These are phyloP conservation scores for Styela plicata DNA, from an alignment of 23 tunicate genomes.

Conservation along the genomic window DNA sequence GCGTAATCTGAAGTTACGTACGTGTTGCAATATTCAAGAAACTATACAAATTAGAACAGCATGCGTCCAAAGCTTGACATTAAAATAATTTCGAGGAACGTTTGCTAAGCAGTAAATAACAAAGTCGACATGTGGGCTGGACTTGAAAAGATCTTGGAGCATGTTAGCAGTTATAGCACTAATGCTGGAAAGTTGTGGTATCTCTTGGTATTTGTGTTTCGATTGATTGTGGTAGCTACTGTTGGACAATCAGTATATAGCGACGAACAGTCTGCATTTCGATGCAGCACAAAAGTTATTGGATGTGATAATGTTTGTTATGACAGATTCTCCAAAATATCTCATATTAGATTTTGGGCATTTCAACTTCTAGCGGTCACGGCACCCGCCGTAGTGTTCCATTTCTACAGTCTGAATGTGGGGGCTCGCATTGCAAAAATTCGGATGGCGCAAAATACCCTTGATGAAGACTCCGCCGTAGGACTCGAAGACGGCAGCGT, in stretches of 20 bases:
- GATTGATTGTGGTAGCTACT: constrained; percentile 66
- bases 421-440: constrained; percentile 56
- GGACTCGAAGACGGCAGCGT: background rate
- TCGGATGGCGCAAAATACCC: constrained; percentile 27
- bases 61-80: background rate
- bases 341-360: constrained; percentile 94
- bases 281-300: constrained; percentile 87
- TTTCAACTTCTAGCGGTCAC: constrained; percentile 76
- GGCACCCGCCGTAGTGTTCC: constrained; percentile 62
- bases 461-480: constrained; percentile 12
- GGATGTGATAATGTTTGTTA: constrained; percentile 98
- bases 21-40: background rate
- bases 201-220: constrained; percentile 67
- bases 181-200: constrained; percentile 64
- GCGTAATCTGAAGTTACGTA: background rate
- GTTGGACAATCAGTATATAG: constrained; percentile 76
- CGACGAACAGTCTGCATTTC: constrained; percentile 89
- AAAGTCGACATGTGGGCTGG: constrained; percentile 75
- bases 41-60: background rate
- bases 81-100: no score
- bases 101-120: no score
- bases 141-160: constrained; percentile 58
- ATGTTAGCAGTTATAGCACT: constrained; percentile 64
- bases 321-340: constrained; percentile 85
- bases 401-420: constrained; percentile 58